phyloP scores from a whole-genome alignment of 1,140 invertebrate species.

The Apis laboriosa region DNA sequence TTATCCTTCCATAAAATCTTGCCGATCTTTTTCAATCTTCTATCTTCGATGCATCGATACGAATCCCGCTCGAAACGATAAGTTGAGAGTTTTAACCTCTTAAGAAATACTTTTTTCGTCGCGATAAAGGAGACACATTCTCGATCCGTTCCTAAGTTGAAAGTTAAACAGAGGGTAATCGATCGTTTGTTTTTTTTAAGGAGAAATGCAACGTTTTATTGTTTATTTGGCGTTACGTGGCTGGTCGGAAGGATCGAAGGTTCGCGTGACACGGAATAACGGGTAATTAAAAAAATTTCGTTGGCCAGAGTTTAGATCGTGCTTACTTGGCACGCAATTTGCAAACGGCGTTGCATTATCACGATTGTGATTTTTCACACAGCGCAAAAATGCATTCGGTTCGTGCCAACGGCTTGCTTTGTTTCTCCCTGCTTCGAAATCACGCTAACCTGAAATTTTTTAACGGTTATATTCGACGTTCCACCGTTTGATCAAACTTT shows the following conservation, averaged over 20 bases:
- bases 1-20: background rate
- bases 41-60: too few relatives aligned
- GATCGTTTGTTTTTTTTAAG: background rate
- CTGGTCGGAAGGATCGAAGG: constrained; percentile 33
- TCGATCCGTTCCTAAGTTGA: too few relatives aligned
- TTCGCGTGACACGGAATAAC: constrained; percentile 45
- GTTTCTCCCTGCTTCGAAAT: too few relatives aligned
- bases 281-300: constrained; percentile 55
- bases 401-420: background rate
- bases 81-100: too few relatives aligned
- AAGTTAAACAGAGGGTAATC: too few relatives aligned
- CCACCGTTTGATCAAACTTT: too few relatives aligned
- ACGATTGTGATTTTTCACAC: background rate
- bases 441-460: too few relatives aligned
- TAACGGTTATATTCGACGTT: too few relatives aligned
- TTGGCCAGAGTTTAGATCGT: background rate
- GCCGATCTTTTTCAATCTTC: background rate
- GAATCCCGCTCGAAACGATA: too few relatives aligned
- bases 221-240: constrained; percentile 44
- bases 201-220: background rate
- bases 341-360: background rate
- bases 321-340: constrained; percentile 34
- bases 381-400: too few relatives aligned
- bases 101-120: too few relatives aligned
- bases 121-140: too few relatives aligned